These are phyloP conservation scores for Denticeps clupeoides DNA, from an alignment of 2,797 vertebrate species.

Conservation along the genomic window DNA sequence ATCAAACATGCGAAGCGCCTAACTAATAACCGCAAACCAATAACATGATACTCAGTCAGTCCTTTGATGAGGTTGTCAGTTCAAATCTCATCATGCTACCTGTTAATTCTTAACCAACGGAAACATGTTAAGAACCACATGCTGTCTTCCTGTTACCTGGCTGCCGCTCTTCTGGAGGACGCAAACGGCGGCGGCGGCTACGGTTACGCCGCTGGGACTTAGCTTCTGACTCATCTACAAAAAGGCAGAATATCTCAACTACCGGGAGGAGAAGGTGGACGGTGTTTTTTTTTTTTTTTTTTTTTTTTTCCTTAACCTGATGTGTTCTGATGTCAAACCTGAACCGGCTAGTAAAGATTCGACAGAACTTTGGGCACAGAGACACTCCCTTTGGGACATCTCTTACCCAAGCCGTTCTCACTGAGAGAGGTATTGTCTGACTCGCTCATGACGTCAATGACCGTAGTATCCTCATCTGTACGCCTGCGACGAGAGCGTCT, in stretches of 20 bases:
- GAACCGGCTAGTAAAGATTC: background rate
- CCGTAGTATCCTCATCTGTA: constrained; percentile 88
- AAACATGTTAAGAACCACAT: background rate
- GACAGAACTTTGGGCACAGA: no score
- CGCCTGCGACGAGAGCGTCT: constrained; percentile 84
- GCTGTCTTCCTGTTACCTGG: constrained; percentile 77
- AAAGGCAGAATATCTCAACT: no score
- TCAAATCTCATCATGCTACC: no score
- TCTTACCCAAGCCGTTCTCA: constrained; percentile 90
- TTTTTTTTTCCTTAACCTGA: no score
- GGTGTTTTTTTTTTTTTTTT: constrained; percentile 7
- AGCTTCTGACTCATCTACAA: constrained; percentile 88
- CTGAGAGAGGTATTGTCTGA: constrained; percentile 91
- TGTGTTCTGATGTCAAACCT: no score
- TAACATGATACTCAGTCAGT: no score
- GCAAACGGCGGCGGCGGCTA: constrained; percentile 86
- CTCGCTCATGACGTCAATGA: constrained; percentile 94
- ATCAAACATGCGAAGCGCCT: no score
- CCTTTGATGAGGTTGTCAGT: no score
- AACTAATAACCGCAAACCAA: no score
- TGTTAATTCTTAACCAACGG: no score
- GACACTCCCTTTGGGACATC: no score
- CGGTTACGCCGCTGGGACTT: constrained; percentile 95
- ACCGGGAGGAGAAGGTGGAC: constrained; percentile 26
- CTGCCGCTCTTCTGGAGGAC: constrained; percentile 92